Evolutionary conservation across 2,797 vertebrate genomes (phyloP), one percentile per base, ranked within the genome.

Genomic region (Syncerus caffer): DNA sequence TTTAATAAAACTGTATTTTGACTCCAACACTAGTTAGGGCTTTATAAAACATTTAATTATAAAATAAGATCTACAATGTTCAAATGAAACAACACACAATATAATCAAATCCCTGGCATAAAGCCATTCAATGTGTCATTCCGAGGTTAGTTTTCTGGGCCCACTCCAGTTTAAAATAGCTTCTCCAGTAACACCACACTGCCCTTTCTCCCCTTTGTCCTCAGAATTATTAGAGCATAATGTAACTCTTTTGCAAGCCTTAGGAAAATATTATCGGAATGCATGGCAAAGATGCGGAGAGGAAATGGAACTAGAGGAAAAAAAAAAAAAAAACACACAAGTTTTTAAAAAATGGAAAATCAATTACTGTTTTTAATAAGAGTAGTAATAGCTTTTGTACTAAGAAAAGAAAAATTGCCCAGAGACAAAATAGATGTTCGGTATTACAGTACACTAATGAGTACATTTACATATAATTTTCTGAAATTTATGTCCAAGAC

Each of bases 401-500:
- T 97, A 97, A 91, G 91, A 95, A 96, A 97, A 96, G 92, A 96
- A 98, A 98, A 98, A 98, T 98, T 98, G 97, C 98, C 96, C 96
- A 98, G 90, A 96, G 95, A 97, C 96, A 98, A 98, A 97, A 97
- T 53, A 98, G 90, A 92, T 97, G 96, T 98, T 97, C 89, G 55
- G 91, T 98, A 98, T 95, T 97, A 97, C 58, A 95, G 78, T 94
- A 89, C 42, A 96, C 82, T 98, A 99, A 99, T 98, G 98, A 98
- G 97, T 97, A 98, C 90, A 99, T 98, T 98, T 98, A 98, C 98
- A 99, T 98, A 97, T 0, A 96, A 92, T 98, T 98, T 98, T 98
- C 96, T 97, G 97, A 98, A 98, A 29, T 96, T 21, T 96, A 95
- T 76, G 57, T 96, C 96, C 12, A 97, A 95, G 93, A 92, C 89